Evolutionary conservation across 53 echinoderm and acorn worm genomes (phyloP).

Genomic region (Holothuria leucospilota): DNA sequence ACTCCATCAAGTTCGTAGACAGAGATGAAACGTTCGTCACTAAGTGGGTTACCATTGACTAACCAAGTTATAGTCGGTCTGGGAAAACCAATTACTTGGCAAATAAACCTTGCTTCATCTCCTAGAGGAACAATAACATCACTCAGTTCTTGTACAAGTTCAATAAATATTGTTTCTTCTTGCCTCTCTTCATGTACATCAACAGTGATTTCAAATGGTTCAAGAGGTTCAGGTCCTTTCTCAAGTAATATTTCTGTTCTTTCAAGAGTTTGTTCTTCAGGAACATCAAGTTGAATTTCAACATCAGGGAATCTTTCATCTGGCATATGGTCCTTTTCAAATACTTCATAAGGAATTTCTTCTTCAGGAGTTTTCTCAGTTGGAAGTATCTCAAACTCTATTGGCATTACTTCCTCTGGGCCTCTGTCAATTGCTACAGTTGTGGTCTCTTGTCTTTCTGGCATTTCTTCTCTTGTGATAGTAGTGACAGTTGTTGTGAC

Average conservation of each 20-base stretch:
- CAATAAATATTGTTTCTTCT: conserved; percentile 55
- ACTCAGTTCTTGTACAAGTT: conserved; percentile 53
- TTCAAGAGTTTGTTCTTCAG: conserved; percentile 45
- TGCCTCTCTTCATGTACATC: conserved; percentile 60
- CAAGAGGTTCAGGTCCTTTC: conserved; percentile 37
- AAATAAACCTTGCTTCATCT: conserved; percentile 55
- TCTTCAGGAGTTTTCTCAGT: too few species aligned
- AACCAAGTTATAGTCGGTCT: conserved; percentile 69
- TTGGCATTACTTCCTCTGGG: not conserved
- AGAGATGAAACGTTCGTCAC: conserved; percentile 64
- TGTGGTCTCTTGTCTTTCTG: conserved; percentile 20
- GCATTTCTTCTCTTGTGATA: not conserved
- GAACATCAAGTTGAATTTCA: conserved; percentile 46
- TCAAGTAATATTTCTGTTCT: not conserved
- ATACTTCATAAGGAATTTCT: not conserved
- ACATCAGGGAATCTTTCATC: conserved; percentile 42
- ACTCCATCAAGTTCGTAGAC: conserved; percentile 73
- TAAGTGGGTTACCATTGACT: conserved; percentile 63
- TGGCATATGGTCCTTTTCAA: conserved; percentile 39
- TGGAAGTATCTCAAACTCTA: not conserved
- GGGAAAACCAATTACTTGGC: conserved; percentile 69
- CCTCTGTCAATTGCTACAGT: not conserved
- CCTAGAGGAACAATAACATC: conserved; percentile 59
- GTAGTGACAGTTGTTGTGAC: not conserved
- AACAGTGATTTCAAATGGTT: conserved; percentile 62